Evolutionary conservation across 2,113 vertebrate genomes (phyloP).

Genomic region (Paracanthobrama guichenoti): DNA sequence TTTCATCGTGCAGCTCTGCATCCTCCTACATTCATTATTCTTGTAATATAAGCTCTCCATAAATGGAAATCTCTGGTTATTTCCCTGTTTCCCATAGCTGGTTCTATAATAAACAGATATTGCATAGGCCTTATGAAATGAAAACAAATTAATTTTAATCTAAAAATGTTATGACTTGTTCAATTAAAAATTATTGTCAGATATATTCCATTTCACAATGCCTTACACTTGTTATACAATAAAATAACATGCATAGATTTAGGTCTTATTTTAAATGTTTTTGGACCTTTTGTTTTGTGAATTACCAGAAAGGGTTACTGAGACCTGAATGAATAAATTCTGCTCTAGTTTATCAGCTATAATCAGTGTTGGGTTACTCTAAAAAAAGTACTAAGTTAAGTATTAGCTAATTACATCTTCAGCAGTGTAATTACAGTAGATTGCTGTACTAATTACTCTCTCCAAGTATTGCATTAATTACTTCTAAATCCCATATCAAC

Average conservation of each 20-base stretch:
- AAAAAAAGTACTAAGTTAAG: too few species aligned
- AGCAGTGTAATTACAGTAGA: too few species aligned
- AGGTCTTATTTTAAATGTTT: neutral
- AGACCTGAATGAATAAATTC: neutral
- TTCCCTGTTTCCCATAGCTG: slow-evolving; percentile 19
- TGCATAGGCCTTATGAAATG: slow-evolving; percentile 2
- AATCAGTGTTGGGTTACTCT: too few species aligned
- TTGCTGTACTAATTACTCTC: too few species aligned
- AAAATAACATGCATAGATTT: neutral
- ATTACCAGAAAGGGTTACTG: neutral
- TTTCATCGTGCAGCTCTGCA: slow-evolving; percentile 17
- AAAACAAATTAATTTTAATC: neutral
- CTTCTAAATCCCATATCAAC: too few species aligned
- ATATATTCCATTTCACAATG: neutral
- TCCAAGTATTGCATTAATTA: too few species aligned
- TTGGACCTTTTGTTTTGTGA: neutral
- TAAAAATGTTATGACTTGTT: neutral
- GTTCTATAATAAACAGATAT: neutral
- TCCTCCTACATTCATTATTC: slow-evolving; percentile 21
- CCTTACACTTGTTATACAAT: neutral
- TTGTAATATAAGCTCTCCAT: neutral
- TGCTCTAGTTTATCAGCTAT: neutral
- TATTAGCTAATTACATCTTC: too few species aligned
- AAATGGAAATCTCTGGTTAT: slow-evolving; percentile 10
- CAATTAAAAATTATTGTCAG: neutral